Evolutionary conservation across 2,113 vertebrate genomes (phyloP), one percentile per base, ranked within the genome.

Genomic region (Bubo bubo): DNA sequence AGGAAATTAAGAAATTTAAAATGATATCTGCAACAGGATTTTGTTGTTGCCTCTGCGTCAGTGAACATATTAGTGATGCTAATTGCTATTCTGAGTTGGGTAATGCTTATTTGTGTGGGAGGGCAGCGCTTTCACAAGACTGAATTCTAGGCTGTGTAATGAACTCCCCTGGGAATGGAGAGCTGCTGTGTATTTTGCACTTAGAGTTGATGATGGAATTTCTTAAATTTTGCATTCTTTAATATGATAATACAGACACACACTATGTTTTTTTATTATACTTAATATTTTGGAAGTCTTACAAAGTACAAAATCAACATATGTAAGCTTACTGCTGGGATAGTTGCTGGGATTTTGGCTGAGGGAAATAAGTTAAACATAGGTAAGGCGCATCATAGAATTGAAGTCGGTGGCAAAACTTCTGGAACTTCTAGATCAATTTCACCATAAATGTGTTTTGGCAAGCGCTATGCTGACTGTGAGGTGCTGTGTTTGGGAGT

Each of bases 71-170:
- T 85, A 95, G 91, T 7, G 73, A 89, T 94, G 92, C 60, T 92
- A 91, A 94, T 95, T 91, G 87, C 91, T 85, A 1, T 68, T 93
- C 52, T 2, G 76, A 87, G 52, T 63, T 84, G 83, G 80, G 70
- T 70, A 84, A 74, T 50, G 82, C 88, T 95, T 73, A n/a, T 84
- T 90, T 92, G 91, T 84, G 88, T 93, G 88, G 94, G 90, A 96
- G 60, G 63, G 79, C 90, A 92, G 82, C 0, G 14, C 75, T 95
- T 91, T 80, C 71, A 67, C 79, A 70, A 66, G 79, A 13, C 75
- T 87, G 85, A 62, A 41, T 90, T 88, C 55, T 59, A 24, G 79
- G 67, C 82, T 90, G 63, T 59, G 68, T 94, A 92, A 92, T 88
- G 75, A 93, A 95, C 72, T 92, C 94, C 43, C 26, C 30, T 59